A percentile compares a stretch with the other conserved stretches of the same genome.
Evolutionary conservation across 1,140 invertebrate species (phyloP).

Genomic region (Heterodera schachtii): DNA sequence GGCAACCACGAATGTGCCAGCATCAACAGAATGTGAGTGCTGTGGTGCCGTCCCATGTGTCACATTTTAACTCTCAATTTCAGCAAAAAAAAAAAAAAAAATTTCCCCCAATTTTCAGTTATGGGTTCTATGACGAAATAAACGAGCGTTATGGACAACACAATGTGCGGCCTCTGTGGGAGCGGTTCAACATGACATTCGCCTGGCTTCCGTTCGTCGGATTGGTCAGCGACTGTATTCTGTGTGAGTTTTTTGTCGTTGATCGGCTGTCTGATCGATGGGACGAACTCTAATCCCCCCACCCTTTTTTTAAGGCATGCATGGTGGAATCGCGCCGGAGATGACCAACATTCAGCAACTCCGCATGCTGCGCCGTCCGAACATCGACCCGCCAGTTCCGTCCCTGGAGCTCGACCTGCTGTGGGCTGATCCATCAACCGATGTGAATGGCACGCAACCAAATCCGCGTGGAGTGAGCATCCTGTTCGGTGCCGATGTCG

Average conservation of each 20-base stretch:
- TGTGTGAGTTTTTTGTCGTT: background rate
- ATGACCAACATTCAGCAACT: constrained; percentile 69
- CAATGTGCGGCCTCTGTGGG: background rate
- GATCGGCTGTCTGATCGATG: no score
- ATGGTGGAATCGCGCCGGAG: constrained; percentile 80
- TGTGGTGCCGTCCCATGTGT: no score
- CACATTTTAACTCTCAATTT: constrained; percentile 57
- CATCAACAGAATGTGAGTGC: constrained; percentile 71
- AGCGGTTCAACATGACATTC: background rate
- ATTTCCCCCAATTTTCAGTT: constrained; percentile 72
- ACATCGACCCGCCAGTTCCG: constrained; percentile 66
- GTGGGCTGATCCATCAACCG: constrained; percentile 29
- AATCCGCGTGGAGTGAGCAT: constrained; percentile 19
- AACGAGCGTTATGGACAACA: background rate
- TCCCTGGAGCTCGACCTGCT: constrained; percentile 36
- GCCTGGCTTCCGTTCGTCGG: background rate
- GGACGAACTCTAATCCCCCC: background rate
- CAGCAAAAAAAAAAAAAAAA: constrained; percentile 57
- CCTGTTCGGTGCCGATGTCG: constrained; percentile 19
- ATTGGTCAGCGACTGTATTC: background rate
- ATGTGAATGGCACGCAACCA: background rate
- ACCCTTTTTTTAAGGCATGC: constrained; percentile 59
- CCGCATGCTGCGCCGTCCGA: constrained; percentile 60
- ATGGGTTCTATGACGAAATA: constrained; percentile 68
- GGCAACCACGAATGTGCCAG: constrained; percentile 75